Percentiles rank a stretch among this genome's conserved stretches.
These are phyloP conservation scores for Melinaea menophilus DNA, from an alignment of 2,888 invertebrate species.

Conservation along the genomic window DNA sequence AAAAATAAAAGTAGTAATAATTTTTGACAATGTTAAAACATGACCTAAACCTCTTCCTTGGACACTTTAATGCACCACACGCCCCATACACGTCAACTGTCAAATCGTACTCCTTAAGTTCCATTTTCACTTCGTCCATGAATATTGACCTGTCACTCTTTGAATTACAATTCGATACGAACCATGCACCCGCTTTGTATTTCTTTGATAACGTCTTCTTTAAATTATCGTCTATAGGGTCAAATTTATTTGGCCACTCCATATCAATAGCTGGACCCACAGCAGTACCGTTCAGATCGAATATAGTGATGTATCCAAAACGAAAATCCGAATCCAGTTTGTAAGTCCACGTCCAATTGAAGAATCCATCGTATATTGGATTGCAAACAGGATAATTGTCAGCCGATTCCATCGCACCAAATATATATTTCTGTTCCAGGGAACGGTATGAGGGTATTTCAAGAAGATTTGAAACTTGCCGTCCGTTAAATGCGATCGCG, in stretches of 20 bases:
- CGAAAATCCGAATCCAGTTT: constrained; percentile 37
- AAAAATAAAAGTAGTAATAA: constrained; percentile 42
- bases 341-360: constrained; percentile 46
- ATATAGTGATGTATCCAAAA: constrained; percentile 37
- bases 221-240: constrained; percentile 30
- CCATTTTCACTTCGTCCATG: constrained; percentile 25
- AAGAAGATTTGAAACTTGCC: constrained; percentile 21
- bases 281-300: constrained; percentile 29
- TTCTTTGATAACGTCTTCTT: constrained; percentile 35
- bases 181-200: constrained; percentile 41
- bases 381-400: constrained; percentile 46
- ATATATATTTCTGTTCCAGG: constrained; percentile 50
- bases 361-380: constrained; percentile 38
- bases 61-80: constrained; percentile 37
- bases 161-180: constrained; percentile 41
- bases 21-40: constrained; percentile 34
- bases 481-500: constrained; percentile 31
- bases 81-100: constrained; percentile 38
- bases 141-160: constrained; percentile 32
- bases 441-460: constrained; percentile 34
- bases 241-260: constrained; percentile 34
- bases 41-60: constrained; percentile 20
- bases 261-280: constrained; percentile 36
- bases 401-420: constrained; percentile 52
- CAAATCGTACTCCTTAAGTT: constrained; percentile 30